Evolutionary conservation across 2,888 invertebrate genomes (phyloP), one percentile per base, ranked within the genome.

Genomic region (Pycnomerus fuliginosus): DNA sequence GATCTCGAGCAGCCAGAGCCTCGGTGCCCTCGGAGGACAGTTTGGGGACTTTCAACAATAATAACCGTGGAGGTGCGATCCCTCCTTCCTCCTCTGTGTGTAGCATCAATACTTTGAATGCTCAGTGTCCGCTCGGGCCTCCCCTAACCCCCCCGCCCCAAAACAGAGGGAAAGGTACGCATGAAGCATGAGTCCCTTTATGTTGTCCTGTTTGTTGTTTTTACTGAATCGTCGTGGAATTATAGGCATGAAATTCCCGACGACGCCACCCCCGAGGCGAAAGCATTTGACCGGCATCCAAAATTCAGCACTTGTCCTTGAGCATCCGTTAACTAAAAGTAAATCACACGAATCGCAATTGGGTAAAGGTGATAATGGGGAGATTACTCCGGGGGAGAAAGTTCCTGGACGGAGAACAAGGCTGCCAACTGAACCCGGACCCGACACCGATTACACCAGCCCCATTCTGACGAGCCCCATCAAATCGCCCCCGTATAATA

Each of bases 301-400:
- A 16, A 48, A 55, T 31, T 10, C 25, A 8, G 25, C 10, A 4
- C 65, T 76, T 56, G 76, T 78, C 11, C 80, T 76, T 51, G 70
- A 71, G 34, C 80, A 72, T 64, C 84, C 89, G 7, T 78, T 94
- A 56, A 90, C 87, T 45, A 92, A 93, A 74, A 93, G 93, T 50
- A 87, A 90, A 66, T 93, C 93, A 27, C 92, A 94, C 71, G 94
- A 94, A 74, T 91, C 90, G 8, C 92, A 93, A 71, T 78, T 92
- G 48, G 86, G 83, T 3, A 76, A 79, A 61, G 75, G 79, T 48
- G 82, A 83, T 57, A 52, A 47, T 30, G 50, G 50, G 7, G 63
- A 62, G 16, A 29, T 49, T 5, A 51, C 43, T 49, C 32, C 56
- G 23, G 31, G 16, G 10, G n/a, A 11, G 10, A 36, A 10, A 7